Evolutionary conservation across 2,797 vertebrate species (phyloP), one percentile per base, ranked within the genome.

Genomic region (Anolis apletophallus): DNA sequence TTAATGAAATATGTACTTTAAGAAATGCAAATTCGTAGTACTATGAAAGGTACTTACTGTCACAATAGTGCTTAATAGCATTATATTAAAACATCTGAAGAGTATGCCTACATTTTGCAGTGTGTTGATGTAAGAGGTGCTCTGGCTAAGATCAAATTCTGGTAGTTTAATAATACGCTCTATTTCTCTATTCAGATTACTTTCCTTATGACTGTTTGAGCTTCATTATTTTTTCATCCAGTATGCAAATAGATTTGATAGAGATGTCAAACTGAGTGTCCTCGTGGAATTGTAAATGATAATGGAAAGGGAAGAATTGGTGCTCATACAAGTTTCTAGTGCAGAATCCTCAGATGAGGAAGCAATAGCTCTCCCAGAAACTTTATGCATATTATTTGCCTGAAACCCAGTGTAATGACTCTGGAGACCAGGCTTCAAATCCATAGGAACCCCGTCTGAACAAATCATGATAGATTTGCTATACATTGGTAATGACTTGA

Each of bases 181-280:
- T 61, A 34, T 79, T 84, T 79, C 67, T 72, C 67, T 78, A 23
- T 83, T 78, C 54, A 73, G 40, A 87, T 72, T 73, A 72, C 32
- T 83, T 77, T 73, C 55, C 55, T 79, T 55, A 54, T 73, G 50
- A 29, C 40, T 80, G 77, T 59, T 59, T 80, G 77, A 52, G 29
- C 61, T 80, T 52, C 59, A 75, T 76, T 86, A 75, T 81, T 86
- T 81, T 64, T 68, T 68, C 72, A 68, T 76, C 73, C 57, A 17
- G 83, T 77, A 84, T 77, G 59, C 78, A 75, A 74, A 86, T 67
- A 55, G 32, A 55, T 67, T 75, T 73, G 57, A 81, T 86, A 55
- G 50, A 81, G 50, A 68, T 86, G 50, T 69, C 75, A 81, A 36
- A 77, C 46, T 52, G 21, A 84, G 8, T 61, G 34, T 50, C 36